phyloP scores from a whole-genome alignment of 2,797 vertebrate genomes.

The Rousettus madagascariensis region DNA sequence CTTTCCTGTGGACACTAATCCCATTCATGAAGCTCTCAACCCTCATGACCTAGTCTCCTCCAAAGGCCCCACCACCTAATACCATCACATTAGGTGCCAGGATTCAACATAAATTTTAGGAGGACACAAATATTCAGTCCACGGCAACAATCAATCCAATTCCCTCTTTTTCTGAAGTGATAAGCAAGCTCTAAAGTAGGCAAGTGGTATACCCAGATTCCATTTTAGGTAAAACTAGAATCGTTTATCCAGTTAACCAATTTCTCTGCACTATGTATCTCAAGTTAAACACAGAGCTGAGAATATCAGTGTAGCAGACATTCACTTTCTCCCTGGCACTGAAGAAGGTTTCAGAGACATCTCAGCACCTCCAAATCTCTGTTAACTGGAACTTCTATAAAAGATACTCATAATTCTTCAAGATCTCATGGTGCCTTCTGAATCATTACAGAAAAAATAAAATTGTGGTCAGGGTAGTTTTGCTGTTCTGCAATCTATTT shows the following conservation, averaged over 20 bases:
- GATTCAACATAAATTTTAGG: neutral
- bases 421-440: neutral
- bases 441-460: conserved; percentile 4
- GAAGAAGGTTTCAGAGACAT: neutral
- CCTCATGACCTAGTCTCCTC: neutral
- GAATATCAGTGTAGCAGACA: neutral
- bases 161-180: neutral
- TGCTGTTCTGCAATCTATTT: neutral
- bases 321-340: neutral
- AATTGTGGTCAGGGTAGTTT: neutral
- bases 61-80: neutral
- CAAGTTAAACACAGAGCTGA: neutral
- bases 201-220: neutral
- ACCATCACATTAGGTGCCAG: neutral
- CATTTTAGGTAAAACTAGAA: neutral
- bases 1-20: no score
- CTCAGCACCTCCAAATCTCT: neutral
- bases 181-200: neutral
- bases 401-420: neutral
- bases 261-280: neutral
- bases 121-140: neutral
- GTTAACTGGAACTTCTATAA: neutral
- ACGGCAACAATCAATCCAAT: neutral
- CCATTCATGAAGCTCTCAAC: no score
- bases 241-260: neutral